A percentile compares a stretch with the other conserved stretches of the same genome.
Evolutionary conservation across 2,888 invertebrate genomes (phyloP).

Genomic region (Laothoe populi): DNA sequence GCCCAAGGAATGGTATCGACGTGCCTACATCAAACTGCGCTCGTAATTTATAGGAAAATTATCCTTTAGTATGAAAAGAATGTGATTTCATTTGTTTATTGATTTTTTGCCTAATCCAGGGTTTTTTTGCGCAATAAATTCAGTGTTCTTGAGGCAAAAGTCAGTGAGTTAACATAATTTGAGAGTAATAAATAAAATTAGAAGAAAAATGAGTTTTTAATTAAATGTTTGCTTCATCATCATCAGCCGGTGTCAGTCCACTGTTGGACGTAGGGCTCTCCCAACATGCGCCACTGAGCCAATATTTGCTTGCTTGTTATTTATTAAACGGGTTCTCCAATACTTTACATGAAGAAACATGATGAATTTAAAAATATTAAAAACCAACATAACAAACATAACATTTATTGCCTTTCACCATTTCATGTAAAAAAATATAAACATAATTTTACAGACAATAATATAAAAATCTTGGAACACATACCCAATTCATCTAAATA

Average conservation of each 20-base stretch:
- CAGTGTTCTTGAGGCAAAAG: conserved; percentile 3
- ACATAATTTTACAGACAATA: conserved; percentile 37
- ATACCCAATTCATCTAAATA: conserved; percentile 9
- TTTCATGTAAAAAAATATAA: conserved; percentile 46
- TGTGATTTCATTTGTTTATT: conserved; percentile 8
- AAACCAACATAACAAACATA: conserved; percentile 40
- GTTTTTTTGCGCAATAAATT: background rate
- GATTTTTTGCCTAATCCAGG: conserved; percentile 1
- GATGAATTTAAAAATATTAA: background rate
- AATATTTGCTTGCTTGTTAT: too few relatives aligned
- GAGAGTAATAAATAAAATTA: conserved; percentile 19
- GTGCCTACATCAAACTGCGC: conserved; percentile 81
- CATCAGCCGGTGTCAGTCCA: too few relatives aligned
- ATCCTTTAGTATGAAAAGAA: background rate
- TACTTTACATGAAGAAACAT: too few relatives aligned
- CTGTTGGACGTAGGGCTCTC: too few relatives aligned
- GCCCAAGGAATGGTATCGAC: conserved; percentile 77
- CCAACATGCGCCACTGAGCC: too few relatives aligned
- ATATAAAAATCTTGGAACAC: conserved; percentile 29
- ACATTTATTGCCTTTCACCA: conserved; percentile 49
- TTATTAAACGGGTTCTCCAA: too few relatives aligned
- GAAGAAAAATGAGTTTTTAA: background rate
- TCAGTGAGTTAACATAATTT: background rate
- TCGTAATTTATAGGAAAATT: conserved; percentile 64
- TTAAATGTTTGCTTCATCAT: background rate